Evolutionary conservation across 2,113 vertebrate genomes (phyloP).

Genomic region (Dermatemys mawii): DNA sequence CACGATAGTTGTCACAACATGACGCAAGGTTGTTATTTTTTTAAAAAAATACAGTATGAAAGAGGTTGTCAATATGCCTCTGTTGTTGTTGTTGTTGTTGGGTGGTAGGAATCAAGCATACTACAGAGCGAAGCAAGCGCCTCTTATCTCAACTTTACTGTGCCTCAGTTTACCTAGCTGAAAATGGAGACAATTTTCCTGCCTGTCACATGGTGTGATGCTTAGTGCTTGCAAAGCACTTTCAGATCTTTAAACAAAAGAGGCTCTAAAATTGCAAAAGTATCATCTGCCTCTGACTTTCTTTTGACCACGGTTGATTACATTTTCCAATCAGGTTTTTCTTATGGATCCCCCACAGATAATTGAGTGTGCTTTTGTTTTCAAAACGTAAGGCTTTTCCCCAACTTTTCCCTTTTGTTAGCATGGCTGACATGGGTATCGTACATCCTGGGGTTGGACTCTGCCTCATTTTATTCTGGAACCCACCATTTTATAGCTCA

Average conservation of each 20-base stretch:
- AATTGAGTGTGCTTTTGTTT: background rate
- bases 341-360: background rate
- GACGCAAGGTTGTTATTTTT: conserved; percentile 10
- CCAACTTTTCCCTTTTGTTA: no score
- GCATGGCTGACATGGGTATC: no score
- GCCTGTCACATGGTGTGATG: background rate
- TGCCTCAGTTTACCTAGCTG: background rate
- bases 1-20: background rate
- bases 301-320: background rate
- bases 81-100: background rate
- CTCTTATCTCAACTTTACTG: background rate
- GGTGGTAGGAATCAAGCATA: background rate
- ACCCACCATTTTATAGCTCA: background rate
- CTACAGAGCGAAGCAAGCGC: background rate
- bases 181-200: background rate
- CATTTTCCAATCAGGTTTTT: fast-evolving
- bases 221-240: background rate
- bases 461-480: background rate
- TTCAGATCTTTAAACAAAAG: background rate
- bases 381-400: background rate
- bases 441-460: no score
- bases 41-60: background rate
- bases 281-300: background rate
- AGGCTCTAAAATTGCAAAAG: background rate
- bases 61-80: background rate